phyloP scores from a whole-genome alignment of 2,797 vertebrate species.

The Halcyon chelicuti region DNA sequence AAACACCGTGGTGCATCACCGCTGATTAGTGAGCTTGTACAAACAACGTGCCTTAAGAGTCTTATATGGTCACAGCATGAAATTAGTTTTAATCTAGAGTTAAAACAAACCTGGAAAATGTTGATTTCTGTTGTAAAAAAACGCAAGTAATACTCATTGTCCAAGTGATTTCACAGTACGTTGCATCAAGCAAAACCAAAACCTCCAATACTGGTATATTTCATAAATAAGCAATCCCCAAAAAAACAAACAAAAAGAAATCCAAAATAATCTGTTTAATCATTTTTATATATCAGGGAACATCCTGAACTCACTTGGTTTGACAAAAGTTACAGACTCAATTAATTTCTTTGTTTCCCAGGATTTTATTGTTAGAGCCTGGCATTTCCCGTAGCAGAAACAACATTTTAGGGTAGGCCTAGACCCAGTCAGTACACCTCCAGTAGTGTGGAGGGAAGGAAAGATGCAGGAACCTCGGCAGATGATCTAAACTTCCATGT shows the following conservation, averaged over 20 bases:
- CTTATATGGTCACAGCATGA: background rate
- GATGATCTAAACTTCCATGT: slow-evolving; percentile 4
- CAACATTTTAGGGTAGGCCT: background rate
- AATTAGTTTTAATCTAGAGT: background rate
- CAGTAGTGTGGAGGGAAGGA: background rate
- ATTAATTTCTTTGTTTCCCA: background rate
- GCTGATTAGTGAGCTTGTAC: background rate
- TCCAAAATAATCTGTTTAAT: background rate
- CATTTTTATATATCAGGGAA: background rate
- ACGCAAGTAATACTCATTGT: background rate
- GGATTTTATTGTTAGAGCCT: background rate
- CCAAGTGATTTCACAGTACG: background rate
- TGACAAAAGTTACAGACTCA: background rate
- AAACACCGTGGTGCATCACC: background rate
- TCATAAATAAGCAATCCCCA: background rate
- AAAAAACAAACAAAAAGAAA: background rate
- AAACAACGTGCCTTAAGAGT: background rate
- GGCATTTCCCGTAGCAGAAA: background rate
- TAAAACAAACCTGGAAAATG: background rate
- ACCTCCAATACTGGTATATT: background rate
- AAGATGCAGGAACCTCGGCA: background rate
- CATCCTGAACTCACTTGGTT: background rate
- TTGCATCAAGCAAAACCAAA: background rate
- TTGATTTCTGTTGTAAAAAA: background rate
- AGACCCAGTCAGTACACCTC: background rate